Base-by-base conservation (phyloP, 2,888 invertebrate genomes). In the Drosophila peninsularis region DNA sequence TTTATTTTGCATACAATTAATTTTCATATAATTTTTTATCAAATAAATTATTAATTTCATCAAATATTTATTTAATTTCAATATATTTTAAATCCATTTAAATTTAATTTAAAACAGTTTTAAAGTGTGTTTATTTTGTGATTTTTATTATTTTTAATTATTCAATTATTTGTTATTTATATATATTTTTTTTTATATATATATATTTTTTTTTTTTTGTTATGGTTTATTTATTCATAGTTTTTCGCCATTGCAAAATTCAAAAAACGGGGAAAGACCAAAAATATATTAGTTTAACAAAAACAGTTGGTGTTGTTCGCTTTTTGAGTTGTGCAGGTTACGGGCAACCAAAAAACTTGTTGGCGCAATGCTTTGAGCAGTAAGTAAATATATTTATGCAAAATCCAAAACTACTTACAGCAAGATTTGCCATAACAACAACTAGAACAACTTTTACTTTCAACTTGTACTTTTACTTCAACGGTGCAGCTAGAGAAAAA, bases 251-350 rank as follows among this genome's bases (percentile, higher is more conserved):
- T 71, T 67, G 44, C 89, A 88, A 90, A 88, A 80, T 80, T 82
- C 90, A 88, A 88, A 88, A 90, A 87, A 74, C 65, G 65, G 71
- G 68, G 65, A 79, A 69, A 82, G 88, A 86, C 82, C 89, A 90
- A 88, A 88, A 88, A 78, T 83, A 60, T 9, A 75, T 89, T 88
- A 88, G 88, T 86, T 84, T 76, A n/a, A n/a, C 55, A 82, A 81
- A 87, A 81, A 81, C 63, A n/a, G 27, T 21, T 53, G 32, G 49
- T 55, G 52, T 47, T 11, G 27, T 47, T 45, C 27, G 10, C n/a
- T 21, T 24, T 36, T 36, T 2, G 10, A 11, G 13, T 13, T 32
- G 30, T 47, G 47, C 17, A 54, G 27, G 19, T 63, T 53, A 57
- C 34, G 62, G 58, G 27, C 45, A 30, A 27, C 17, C 64, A 68